Evolutionary conservation across 1,140 invertebrate species (phyloP).

Genomic region (Pseudomyrmex gracilis): DNA sequence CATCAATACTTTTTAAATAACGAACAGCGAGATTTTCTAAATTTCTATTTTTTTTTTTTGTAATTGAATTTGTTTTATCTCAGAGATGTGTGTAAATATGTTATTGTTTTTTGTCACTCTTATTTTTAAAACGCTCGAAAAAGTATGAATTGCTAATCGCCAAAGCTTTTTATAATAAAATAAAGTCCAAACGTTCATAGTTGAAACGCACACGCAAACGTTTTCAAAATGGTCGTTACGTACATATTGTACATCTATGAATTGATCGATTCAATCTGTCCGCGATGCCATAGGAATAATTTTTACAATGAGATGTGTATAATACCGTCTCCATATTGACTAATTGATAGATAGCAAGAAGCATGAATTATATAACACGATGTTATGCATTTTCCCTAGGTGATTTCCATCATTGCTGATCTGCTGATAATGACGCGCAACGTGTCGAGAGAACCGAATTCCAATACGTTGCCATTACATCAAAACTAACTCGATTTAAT

Average conservation of each 20-base stretch:
- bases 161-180: background rate
- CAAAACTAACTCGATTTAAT: conserved; percentile 47
- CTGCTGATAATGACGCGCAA: conserved; percentile 41
- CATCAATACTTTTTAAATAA: conserved; percentile 26
- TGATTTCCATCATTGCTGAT: conserved; percentile 11
- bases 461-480: conserved; percentile 45
- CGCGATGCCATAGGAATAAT: conserved; percentile 39
- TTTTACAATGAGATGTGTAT: conserved; percentile 44
- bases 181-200: background rate
- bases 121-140: background rate
- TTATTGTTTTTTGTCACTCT: too few relatives aligned
- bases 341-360: conserved; percentile 71
- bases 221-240: background rate
- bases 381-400: conserved; percentile 58
- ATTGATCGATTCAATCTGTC: conserved; percentile 32
- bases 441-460: conserved; percentile 34
- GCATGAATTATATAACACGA: conserved; percentile 23
- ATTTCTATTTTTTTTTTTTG: background rate
- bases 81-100: too few relatives aligned
- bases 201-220: background rate
- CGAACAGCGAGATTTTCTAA: background rate
- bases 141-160: background rate
- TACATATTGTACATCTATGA: background rate
- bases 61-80: too few relatives aligned
- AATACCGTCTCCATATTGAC: conserved; percentile 7